Conservation (phyloP, 1,140 invertebrate species). For the Orius insidiosus region DNA sequence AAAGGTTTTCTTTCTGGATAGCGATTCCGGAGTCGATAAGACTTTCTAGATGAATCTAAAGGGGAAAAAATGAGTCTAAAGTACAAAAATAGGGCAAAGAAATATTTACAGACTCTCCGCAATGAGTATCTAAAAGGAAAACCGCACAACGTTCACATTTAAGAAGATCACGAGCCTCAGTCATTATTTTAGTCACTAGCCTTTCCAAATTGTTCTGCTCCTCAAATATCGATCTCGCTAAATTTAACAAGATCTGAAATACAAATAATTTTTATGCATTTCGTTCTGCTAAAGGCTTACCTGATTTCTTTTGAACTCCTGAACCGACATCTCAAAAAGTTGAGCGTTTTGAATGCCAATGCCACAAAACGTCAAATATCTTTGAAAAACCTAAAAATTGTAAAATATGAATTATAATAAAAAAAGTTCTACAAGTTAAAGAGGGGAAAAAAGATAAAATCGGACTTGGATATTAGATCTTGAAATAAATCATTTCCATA, state of each 20-base stretch:
- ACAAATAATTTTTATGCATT: background rate
- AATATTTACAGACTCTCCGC: conserved; percentile 56
- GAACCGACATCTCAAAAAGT: conserved; percentile 81
- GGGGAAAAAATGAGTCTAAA: background rate
- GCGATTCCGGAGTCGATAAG: conserved; percentile 53
- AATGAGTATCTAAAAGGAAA: conserved; percentile 69
- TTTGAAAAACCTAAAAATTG: conserved; percentile 35
- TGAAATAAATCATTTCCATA: too few relatives aligned
- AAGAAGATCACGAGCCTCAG: conserved; percentile 75
- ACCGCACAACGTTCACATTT: conserved; percentile 87
- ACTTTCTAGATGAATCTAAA: conserved; percentile 62
- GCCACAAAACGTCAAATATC: conserved; percentile 90
- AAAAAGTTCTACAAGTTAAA: background rate
- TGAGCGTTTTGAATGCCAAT: conserved; percentile 96
- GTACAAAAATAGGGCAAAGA: conserved; percentile 7
- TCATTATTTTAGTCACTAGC: conserved; percentile 91
- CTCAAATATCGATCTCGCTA: conserved; percentile 78
- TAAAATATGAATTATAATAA: too few relatives aligned
- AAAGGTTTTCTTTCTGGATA: conserved; percentile 35
- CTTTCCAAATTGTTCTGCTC: conserved; percentile 86
- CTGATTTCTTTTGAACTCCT: conserved; percentile 88
- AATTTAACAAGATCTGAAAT: conserved; percentile 55
- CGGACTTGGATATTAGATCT: too few relatives aligned
- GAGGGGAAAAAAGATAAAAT: too few relatives aligned
- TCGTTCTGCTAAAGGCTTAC: conserved; percentile 21